Base-by-base conservation (phyloP, 2,797 vertebrate species). In the Danio albolineatus region DNA sequence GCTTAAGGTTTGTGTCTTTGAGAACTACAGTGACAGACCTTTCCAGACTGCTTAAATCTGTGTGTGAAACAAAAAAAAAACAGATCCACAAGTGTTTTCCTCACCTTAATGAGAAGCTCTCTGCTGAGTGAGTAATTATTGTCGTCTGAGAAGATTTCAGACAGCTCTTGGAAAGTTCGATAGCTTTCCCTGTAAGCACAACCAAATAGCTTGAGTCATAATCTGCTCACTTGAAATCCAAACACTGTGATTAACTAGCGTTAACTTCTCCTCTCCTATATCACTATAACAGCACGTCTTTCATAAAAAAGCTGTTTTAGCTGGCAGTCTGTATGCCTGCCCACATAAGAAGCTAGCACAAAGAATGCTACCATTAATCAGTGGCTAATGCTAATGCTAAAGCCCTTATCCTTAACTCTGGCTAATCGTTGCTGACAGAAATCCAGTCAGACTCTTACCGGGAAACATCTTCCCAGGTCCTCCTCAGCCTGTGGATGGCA, bases 41-140 rank as follows among this genome's bases (percentile, higher is more conserved):
- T n/a, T n/a, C n/a, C n/a, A n/a, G n/a, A n/a, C n/a, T n/a, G n/a
- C n/a, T n/a, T n/a, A n/a, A n/a, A n/a, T n/a, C n/a, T n/a, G n/a
- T n/a, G n/a, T n/a, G n/a, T n/a, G n/a, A n/a, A n/a, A n/a, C n/a
- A n/a, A n/a, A n/a, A n/a, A n/a, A n/a, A n/a, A 28, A 28, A 28
- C 28, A 28, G 28, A 3, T n/a, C 1, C 51, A 70, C 10, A 53
- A 46, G 19, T 36, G 7, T 10, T 59, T 28, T 43, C 39, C 59
- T 64, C 79, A 95, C 95, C 95, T 96, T 96, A 82, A 96, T 94
- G 72, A 96, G 93, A 19, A 96, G 93, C 79, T 96, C 95, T 59
- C 95, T 89, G 87, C 95, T 96, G 80, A 96, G 89, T 0, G 95
- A 96, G 86, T 96, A 95, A 87, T 96, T 96, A 89, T 96, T 96